Evolutionary conservation across 2,888 invertebrate species (phyloP).

Genomic region (Tridacna crocea): DNA sequence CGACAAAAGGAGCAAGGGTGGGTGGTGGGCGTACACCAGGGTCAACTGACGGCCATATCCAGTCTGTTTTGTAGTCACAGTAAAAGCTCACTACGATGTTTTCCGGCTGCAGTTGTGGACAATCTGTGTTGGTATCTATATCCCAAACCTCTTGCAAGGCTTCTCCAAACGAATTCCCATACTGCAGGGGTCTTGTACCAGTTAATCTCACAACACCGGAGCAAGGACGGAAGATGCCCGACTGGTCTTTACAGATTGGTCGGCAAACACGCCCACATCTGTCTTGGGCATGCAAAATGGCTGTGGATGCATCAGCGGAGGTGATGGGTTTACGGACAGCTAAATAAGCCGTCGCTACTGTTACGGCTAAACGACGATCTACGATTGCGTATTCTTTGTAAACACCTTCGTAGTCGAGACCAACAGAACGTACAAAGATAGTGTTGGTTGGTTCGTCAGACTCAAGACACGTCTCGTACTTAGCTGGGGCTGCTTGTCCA

Average conservation of each 20-base stretch:
- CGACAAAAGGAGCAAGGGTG: conserved; percentile 2
- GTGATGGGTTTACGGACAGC: conserved; percentile 66
- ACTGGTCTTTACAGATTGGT: conserved; percentile 72
- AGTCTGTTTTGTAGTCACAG: conserved; percentile 74
- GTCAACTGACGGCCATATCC: conserved; percentile 64
- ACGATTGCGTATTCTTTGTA: conserved; percentile 77
- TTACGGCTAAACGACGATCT: conserved; percentile 74
- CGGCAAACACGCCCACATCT: conserved; percentile 77
- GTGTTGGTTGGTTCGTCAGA: conserved; percentile 66
- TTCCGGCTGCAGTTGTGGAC: conserved; percentile 69
- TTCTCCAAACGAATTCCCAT: conserved; percentile 70
- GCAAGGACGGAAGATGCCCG: conserved; percentile 68
- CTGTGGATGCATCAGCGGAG: conserved; percentile 57
- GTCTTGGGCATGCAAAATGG: conserved; percentile 73
- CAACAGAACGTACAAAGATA: conserved; percentile 72
- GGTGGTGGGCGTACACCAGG: conserved; percentile 24
- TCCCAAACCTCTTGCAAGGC: conserved; percentile 74
- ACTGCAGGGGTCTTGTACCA: conserved; percentile 62
- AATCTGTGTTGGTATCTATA: conserved; percentile 62
- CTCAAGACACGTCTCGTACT: conserved; percentile 61
- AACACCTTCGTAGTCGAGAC: conserved; percentile 76
- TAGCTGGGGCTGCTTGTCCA: conserved; percentile 39
- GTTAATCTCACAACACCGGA: conserved; percentile 72
- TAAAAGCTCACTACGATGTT: conserved; percentile 75
- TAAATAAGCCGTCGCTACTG: conserved; percentile 73